A percentile compares a stretch with the other conserved stretches of the same genome.
These are phyloP conservation scores for Delphinapterus leucas DNA, from an alignment of 2,113 vertebrate genomes.

Conservation along the genomic window DNA sequence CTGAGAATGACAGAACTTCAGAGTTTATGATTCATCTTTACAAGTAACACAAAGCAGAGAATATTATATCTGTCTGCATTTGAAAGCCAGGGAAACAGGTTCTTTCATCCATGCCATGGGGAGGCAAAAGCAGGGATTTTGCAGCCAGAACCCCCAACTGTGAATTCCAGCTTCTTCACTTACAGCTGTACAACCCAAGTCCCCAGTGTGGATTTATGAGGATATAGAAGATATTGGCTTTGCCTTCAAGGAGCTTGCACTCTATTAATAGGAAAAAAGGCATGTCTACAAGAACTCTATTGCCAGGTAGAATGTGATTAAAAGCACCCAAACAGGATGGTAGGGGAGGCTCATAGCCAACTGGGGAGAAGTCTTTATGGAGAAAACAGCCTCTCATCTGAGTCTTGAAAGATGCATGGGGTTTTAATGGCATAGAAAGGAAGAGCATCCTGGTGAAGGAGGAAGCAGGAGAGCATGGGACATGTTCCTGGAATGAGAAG, in stretches of 20 bases:
- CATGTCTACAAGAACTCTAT: background rate
- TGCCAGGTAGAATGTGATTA: background rate
- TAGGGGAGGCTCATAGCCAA: background rate
- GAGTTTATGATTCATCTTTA: background rate
- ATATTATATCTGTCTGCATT: background rate
- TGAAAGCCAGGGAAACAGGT: background rate
- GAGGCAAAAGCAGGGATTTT: background rate
- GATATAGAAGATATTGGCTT: background rate
- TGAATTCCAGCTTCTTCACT: background rate
- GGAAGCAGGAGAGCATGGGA: background rate
- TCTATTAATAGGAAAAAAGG: background rate
- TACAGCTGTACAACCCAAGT: background rate
- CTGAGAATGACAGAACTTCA: background rate
- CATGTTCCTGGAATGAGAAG: background rate
- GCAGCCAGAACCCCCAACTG: background rate
- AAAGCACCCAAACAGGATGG: background rate
- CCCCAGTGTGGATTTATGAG: background rate
- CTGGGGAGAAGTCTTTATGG: background rate
- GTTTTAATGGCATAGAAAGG: slow-evolving; percentile 25
- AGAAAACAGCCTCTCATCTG: background rate
- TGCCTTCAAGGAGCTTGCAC: background rate
- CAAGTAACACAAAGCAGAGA: slow-evolving; percentile 6
- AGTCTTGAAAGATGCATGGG: background rate
- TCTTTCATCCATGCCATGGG: background rate
- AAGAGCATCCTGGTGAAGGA: background rate